Percentiles rank a stretch among this genome's conserved stretches.
Evolutionary conservation across 2,888 invertebrate genomes (phyloP).

Genomic region (Galeopsomyia nigrocyanea): DNA sequence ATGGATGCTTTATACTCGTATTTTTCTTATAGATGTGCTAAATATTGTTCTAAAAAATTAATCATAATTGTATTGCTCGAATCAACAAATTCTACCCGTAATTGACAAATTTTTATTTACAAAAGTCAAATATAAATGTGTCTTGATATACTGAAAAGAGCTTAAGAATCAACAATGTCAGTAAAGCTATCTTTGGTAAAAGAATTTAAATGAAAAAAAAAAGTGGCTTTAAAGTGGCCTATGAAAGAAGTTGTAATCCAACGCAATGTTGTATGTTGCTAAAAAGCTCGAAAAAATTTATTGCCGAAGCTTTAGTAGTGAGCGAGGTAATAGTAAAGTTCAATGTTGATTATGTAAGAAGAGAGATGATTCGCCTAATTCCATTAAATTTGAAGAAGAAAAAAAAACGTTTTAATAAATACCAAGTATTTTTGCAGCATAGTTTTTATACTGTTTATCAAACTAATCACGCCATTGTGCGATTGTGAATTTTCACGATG

Average conservation of each 20-base stretch:
- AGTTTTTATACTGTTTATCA: conserved; percentile 42
- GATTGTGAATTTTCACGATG: conserved; percentile 1
- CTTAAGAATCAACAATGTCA: conserved; percentile 18
- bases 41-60: no score
- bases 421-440: conserved; percentile 42
- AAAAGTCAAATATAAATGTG: conserved; percentile 1
- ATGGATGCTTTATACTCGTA: no score
- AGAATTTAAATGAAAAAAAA: not conserved
- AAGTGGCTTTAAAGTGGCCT: conserved; percentile 28
- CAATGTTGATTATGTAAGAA: conserved; percentile 1
- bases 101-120: not conserved
- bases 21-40: no score
- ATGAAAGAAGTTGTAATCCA: conserved; percentile 1
- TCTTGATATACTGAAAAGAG: conserved; percentile 22
- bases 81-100: conserved; percentile 11
- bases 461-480: conserved; percentile 20
- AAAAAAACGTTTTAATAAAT: conserved; percentile 16
- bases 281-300: conserved; percentile 1
- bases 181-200: not conserved
- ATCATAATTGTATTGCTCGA: no score
- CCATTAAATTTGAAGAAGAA: conserved; percentile 13
- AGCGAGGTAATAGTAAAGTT: not conserved
- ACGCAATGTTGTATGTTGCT: not conserved
- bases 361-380: conserved; percentile 20
- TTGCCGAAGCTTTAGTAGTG: not conserved